Percentiles rank a stretch among this genome's conserved stretches.
These are phyloP conservation scores for Drosophila testacea DNA, from an alignment of 2,888 invertebrate genomes.

Conservation along the genomic window DNA sequence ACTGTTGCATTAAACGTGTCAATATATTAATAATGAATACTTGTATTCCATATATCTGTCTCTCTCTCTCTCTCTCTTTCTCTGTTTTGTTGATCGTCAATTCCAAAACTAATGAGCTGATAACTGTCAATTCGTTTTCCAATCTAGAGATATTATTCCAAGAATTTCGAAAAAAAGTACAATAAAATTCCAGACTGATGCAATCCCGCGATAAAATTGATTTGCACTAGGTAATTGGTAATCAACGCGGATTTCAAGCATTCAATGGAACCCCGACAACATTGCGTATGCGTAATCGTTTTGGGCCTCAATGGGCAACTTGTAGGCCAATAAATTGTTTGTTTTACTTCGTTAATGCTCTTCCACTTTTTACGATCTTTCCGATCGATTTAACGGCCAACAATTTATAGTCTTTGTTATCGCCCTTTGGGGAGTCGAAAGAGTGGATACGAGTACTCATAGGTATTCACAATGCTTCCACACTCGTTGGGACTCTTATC, in stretches of 20 bases:
- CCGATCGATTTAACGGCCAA: conserved; percentile 6
- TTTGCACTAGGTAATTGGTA: conserved; percentile 5
- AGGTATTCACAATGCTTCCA: conserved; percentile 11
- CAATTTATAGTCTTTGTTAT: conserved; percentile 10
- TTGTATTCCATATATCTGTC: not conserved
- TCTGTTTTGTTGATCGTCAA: conserved; percentile 2
- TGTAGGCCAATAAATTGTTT: conserved; percentile 5
- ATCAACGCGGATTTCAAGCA: not conserved
- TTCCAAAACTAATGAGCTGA: conserved; percentile 44
- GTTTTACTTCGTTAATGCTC: not conserved
- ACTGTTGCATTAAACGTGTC: conserved; percentile 18
- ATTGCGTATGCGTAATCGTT: conserved; percentile 19
- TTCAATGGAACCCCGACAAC: conserved; percentile 1
- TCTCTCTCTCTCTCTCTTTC: too few relatives aligned
- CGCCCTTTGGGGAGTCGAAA: not conserved
- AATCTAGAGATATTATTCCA: conserved; percentile 41
- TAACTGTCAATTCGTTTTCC: conserved; percentile 23
- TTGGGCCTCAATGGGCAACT: not conserved
- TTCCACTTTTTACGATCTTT: conserved; percentile 23
- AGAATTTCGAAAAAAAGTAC: conserved; percentile 10
- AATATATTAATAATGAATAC: conserved; percentile 7
- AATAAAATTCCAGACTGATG: not conserved
- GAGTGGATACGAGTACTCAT: conserved; percentile 7
- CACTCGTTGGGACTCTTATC: conserved; percentile 27
- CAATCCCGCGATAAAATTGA: conserved; percentile 4